A percentile compares a stretch with the other conserved stretches of the same genome.
phyloP scores from a whole-genome alignment of 2,888 invertebrate genomes.

The Sarcophaga rosellei region DNA sequence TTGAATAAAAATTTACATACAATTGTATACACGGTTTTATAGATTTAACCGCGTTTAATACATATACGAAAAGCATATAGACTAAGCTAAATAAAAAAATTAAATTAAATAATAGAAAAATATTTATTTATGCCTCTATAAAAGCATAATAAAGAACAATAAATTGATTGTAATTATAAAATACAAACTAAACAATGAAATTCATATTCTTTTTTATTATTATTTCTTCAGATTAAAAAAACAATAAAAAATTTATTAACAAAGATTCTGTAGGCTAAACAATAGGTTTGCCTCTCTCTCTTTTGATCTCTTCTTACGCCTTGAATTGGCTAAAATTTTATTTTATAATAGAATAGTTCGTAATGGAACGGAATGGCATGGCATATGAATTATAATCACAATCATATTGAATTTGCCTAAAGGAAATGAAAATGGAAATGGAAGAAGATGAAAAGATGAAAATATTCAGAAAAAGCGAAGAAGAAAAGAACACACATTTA shows the following conservation, averaged over 20 bases:
- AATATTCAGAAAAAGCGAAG: background rate
- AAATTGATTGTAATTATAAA: too few species aligned
- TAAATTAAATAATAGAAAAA: conserved; percentile 28
- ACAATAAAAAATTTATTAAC: background rate
- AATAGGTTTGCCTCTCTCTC: background rate
- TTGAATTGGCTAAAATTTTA: background rate
- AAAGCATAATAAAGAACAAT: background rate
- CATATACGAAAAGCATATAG: too few species aligned
- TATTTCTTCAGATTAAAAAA: background rate
- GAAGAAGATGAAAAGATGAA: conserved; percentile 5
- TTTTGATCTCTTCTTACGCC: background rate
- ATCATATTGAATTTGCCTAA: conserved; percentile 37
- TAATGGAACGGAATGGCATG: background rate
- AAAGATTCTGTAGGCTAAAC: background rate
- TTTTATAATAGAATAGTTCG: conserved; percentile 3
- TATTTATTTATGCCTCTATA: background rate
- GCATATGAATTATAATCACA: conserved; percentile 31
- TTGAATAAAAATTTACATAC: conserved; percentile 23
- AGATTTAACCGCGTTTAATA: too few species aligned
- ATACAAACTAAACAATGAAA: conserved; percentile 1
- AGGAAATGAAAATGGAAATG: background rate
- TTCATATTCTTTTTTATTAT: background rate
- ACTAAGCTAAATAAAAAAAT: too few species aligned
- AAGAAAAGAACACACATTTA: background rate
- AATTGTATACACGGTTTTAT: too few species aligned